A percentile compares a stretch with the other conserved stretches of the same genome.
phyloP scores from a whole-genome alignment of 2,888 invertebrate genomes.

The Meloe dianella region DNA sequence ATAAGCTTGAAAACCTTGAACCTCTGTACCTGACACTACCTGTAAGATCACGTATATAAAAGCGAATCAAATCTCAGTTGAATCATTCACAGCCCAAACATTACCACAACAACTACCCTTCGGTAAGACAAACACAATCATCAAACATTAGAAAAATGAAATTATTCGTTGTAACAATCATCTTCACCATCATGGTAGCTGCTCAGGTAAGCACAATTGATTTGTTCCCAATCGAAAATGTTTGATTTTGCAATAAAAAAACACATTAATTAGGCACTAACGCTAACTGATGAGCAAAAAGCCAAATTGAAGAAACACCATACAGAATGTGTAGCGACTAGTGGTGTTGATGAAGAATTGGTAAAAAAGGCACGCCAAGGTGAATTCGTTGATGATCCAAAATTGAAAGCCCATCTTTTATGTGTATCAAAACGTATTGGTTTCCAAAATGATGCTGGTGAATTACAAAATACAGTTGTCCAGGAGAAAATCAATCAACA shows the following conservation, averaged over 20 bases:
- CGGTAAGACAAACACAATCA: no score
- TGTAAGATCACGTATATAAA: neutral
- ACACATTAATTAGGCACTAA: neutral
- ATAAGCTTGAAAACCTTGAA: conserved; percentile 1
- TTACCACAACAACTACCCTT: neutral
- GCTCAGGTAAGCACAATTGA: conserved; percentile 19
- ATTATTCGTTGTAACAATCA: conserved; percentile 8
- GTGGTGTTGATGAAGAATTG: conserved; percentile 39
- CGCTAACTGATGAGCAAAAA: conserved; percentile 46
- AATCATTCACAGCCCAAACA: neutral
- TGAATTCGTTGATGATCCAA: conserved; percentile 40
- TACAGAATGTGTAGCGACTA: conserved; percentile 38
- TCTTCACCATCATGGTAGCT: conserved; percentile 13
- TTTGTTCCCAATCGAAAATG: neutral
- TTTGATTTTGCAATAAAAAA: no score
- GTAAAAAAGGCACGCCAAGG: conserved; percentile 41
- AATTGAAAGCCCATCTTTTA: conserved; percentile 40
- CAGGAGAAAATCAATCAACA: conserved; percentile 30
- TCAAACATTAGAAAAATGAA: conserved; percentile 17
- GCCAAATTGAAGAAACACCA: conserved; percentile 36
- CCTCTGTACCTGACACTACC: neutral
- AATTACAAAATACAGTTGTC: conserved; percentile 40
- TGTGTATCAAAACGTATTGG: conserved; percentile 45
- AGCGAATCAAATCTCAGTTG: neutral
- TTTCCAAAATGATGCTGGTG: conserved; percentile 44